Percentiles rank a stretch among this genome's conserved stretches.
Evolutionary conservation across 23 tunicate genomes (phyloP).

Genomic region (Phallusia fumigata): DNA sequence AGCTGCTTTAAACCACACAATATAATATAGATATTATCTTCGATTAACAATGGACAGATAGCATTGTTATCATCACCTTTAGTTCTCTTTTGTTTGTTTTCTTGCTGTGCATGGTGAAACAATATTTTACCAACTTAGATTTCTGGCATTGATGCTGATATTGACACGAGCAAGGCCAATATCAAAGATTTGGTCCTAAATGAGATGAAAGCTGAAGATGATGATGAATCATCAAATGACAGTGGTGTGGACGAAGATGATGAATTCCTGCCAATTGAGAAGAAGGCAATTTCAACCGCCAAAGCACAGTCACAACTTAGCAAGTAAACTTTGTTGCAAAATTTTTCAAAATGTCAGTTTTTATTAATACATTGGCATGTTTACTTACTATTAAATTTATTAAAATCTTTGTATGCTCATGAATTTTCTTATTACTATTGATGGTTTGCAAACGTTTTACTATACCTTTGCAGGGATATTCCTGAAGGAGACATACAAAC

Average conservation of each 20-base stretch:
- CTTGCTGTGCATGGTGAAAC: neutral
- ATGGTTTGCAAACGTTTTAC: too few relatives aligned
- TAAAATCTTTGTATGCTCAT: too few relatives aligned
- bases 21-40: too few relatives aligned
- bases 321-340: conserved; percentile 55
- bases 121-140: neutral
- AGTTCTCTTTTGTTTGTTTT: too few relatives aligned
- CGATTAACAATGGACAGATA: too few relatives aligned
- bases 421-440: too few relatives aligned
- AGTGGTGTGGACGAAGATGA: conserved; percentile 32
- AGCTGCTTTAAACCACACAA: too few relatives aligned
- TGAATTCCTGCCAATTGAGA: conserved; percentile 57
- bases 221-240: conserved; percentile 14
- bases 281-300: conserved; percentile 20
- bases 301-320: conserved; percentile 38
- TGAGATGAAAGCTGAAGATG: conserved; percentile 55
- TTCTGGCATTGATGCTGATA: conserved; percentile 36
- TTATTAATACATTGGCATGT: too few relatives aligned
- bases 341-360: too few relatives aligned
- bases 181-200: conserved; percentile 49
- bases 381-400: too few relatives aligned
- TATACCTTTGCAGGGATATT: conserved; percentile 2
- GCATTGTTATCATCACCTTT: too few relatives aligned
- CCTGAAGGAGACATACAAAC: conserved; percentile 66
- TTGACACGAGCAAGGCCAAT: conserved; percentile 34